Conservation (phyloP, 2,888 invertebrate species). For the Dryococelus australis region DNA sequence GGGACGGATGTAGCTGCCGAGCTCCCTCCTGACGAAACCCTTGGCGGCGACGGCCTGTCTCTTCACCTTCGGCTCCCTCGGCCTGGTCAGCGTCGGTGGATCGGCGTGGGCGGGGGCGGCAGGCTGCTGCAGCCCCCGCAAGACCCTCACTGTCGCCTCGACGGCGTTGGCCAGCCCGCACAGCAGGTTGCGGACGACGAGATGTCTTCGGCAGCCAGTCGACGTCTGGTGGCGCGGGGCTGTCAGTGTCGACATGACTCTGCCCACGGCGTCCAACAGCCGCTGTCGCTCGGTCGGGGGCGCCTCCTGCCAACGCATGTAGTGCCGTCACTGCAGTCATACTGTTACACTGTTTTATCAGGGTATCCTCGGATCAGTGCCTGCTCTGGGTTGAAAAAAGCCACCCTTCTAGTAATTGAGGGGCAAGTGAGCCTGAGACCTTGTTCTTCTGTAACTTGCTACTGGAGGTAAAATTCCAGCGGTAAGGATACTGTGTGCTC, state of each 20-base stretch:
- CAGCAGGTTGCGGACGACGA: background rate
- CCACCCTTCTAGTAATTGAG: too few species aligned
- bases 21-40: background rate
- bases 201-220: background rate
- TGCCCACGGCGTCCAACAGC: background rate
- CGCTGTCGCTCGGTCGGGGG: background rate
- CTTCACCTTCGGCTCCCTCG: background rate
- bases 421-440: too few species aligned
- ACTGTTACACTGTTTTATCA: too few species aligned
- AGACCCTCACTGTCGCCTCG: background rate
- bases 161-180: background rate
- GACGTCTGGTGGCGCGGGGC: background rate
- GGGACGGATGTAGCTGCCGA: background rate
- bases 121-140: background rate
- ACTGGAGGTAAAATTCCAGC: too few species aligned
- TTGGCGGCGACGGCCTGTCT: background rate
- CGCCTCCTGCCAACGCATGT: background rate
- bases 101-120: background rate
- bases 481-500: too few species aligned
- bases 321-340: too few species aligned
- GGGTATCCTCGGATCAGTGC: too few species aligned
- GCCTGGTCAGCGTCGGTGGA: background rate
- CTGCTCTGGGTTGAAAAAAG: too few species aligned
- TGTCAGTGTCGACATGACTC: background rate
- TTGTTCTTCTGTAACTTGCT: too few species aligned